Evolutionary conservation across 2,113 vertebrate species (phyloP), one percentile per base, ranked within the genome.

Genomic region (Labeo rohita): DNA sequence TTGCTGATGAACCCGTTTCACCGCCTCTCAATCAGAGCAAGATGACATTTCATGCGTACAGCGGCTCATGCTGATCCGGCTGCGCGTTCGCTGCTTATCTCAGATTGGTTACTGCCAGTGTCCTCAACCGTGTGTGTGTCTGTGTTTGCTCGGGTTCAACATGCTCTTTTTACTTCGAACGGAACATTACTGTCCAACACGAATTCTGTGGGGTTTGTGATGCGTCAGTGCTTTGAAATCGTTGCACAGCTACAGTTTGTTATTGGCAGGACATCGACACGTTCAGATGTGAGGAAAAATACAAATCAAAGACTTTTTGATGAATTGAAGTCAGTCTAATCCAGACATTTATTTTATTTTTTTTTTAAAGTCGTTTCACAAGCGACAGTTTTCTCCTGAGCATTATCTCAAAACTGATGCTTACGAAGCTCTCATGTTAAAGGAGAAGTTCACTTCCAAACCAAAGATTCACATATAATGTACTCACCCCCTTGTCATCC

Each of bases 41-140:
- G 52, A 70, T 84, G 65, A 85, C 84, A 66, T 85, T 61, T 78
- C 28, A 52, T 63, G 50, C 43, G 61, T 50, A 43, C 84, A 45
- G 10, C 80, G 65, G 54, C 83, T 80, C 82, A 78, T 5, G 8
- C 68, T 43, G 66, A 10, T 72, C 47, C n/a, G 50, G 73, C 43
- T 52, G 49, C 12, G n/a, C n/a, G n/a, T 47, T 52, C 47, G 2
- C 74, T 76, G 21, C 74, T 52, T 72, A 45, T n/a, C 39, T 73
- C n/a, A 73, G 39, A 45, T 45, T 73, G 39, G 18, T 73, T 45
- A 45, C 70, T 16, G 18, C 18, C 39, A 45, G 23, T 11, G 12
- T 8, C 74, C 47, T 52, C 49, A 6, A 75, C 45, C 4, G 23
- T 11, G 8, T 9, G 50, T 56, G n/a, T 56, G 75, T 78, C 50